phyloP scores from a whole-genome alignment of 2,888 invertebrate genomes.

The Tortrix viridana region DNA sequence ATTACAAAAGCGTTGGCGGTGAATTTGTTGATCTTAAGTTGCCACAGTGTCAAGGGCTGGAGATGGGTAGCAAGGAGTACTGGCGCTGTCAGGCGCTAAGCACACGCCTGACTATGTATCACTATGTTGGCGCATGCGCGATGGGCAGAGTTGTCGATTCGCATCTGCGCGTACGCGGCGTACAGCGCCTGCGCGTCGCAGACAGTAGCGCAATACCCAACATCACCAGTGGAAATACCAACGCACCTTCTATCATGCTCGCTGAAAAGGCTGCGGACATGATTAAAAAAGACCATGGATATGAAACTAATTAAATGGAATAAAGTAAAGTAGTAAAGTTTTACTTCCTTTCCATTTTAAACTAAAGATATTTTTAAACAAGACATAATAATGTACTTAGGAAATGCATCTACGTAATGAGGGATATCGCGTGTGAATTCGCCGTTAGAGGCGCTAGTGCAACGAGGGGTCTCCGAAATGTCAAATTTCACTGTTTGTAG shows the following conservation, averaged over 20 bases:
- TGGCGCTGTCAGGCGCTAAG: constrained; percentile 87
- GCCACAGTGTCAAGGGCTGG: constrained; percentile 48
- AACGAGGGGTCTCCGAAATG: no score
- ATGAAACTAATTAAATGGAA: no score
- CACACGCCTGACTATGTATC: constrained; percentile 87
- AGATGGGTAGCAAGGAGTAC: constrained; percentile 77
- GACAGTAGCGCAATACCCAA: constrained; percentile 74
- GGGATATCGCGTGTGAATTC: no score
- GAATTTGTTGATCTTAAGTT: constrained; percentile 49
- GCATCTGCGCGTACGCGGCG: constrained; percentile 62
- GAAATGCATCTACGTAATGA: no score
- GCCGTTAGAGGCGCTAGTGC: no score
- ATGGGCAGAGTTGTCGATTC: constrained; percentile 90
- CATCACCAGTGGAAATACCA: constrained; percentile 80
- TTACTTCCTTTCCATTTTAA: no score
- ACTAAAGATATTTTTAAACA: no score
- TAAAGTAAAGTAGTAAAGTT: no score
- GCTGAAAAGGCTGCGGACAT: constrained; percentile 46
- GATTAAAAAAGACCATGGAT: constrained; percentile 34
- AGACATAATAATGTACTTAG: no score
- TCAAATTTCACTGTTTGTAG: no score
- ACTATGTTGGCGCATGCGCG: constrained; percentile 88
- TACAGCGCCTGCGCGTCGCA: constrained; percentile 47
- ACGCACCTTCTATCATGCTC: constrained; percentile 69
- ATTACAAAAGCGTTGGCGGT: constrained; percentile 61